Base-by-base conservation (phyloP, 2,888 invertebrate species). In the Agrilus biguttatus region DNA sequence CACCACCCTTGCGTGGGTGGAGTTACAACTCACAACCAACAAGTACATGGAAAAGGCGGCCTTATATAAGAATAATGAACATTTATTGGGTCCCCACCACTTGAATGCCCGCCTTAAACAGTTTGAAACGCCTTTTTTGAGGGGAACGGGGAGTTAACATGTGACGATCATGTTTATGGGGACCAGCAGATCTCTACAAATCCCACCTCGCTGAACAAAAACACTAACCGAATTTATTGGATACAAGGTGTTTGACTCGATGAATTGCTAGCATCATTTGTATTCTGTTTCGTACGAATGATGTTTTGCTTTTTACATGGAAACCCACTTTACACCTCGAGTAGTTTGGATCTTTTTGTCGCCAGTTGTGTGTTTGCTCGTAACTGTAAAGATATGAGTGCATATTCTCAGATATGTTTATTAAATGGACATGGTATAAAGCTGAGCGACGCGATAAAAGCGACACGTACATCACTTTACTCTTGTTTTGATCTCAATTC, bases 181-280 rank as follows among this genome's bases (percentile, higher is more conserved):
- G 61, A 63, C 63, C 58, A 61, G 56, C 59, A 61, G 63, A 66
- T 63, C 65, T 63, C 58, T 55, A 66, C 66, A 66, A 66, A 67
- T 66, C 65, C 66, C 63, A 62, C 65, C 62, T 60, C 60, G 58
- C 57, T 60, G 62, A 62, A 65, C 65, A 64, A 64, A 63, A 65
- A 64, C 64, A 59, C 59, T 66, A 66, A 66, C 65, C 61, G 66
- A 66, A 66, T 67, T 67, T 67, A 67, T 67, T 66, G 65, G 66
- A 64, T 66, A 67, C 67, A 67, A 65, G 65, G 66, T 67, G 67
- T 67, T 67, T 62, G 65, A 63, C 61, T 62, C 63, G 66, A 67
- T 66, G 66, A 65, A 66, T 66, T 63, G 65, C 60, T 63, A 56
- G 61, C 61, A 60, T 67, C 65, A 62, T 67, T 67, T 66, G 66